phyloP scores from a whole-genome alignment of 2,113 vertebrate genomes.

The Vanacampus margaritifer region DNA sequence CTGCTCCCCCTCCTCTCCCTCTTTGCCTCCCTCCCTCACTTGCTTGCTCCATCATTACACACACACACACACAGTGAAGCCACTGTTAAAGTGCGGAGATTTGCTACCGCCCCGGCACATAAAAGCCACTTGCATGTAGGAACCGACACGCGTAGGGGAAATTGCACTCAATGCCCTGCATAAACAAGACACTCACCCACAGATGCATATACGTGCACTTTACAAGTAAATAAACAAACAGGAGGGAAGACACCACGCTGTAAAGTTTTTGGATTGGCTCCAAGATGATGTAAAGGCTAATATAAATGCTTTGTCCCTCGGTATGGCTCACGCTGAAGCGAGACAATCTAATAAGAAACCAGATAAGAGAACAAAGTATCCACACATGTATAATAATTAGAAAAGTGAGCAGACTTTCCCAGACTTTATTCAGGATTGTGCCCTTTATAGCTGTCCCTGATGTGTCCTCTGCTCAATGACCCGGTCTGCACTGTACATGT shows the following conservation, averaged over 20 bases:
- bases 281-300: conserved; percentile 47
- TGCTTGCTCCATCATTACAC: conserved; percentile 43
- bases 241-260: conserved; percentile 35
- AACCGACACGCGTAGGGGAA: conserved; percentile 18
- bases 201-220: conserved; percentile 28
- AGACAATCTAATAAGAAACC: conserved; percentile 49
- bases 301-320: conserved; percentile 50
- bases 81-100: conserved; percentile 59
- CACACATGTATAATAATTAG: neutral
- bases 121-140: conserved; percentile 32
- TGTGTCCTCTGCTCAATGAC: neutral
- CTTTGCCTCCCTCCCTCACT: conserved; percentile 38
- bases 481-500: conserved; percentile 10
- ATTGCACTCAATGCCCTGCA: conserved; percentile 23
- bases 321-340: conserved; percentile 50
- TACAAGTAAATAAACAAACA: conserved; percentile 52
- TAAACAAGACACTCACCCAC: conserved; percentile 20
- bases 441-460: neutral
- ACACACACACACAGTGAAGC: conserved; percentile 56
- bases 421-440: neutral
- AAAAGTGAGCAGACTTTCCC: conserved; percentile 2
- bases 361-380: conserved; percentile 14
- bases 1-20: conserved; percentile 53
- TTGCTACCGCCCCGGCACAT: conserved; percentile 44
- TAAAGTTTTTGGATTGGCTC: conserved; percentile 46